A percentile compares a stretch with the other conserved stretches of the same genome.
Conservation (phyloP, 2,888 invertebrate species). For the Gandaritis pyraliata region DNA sequence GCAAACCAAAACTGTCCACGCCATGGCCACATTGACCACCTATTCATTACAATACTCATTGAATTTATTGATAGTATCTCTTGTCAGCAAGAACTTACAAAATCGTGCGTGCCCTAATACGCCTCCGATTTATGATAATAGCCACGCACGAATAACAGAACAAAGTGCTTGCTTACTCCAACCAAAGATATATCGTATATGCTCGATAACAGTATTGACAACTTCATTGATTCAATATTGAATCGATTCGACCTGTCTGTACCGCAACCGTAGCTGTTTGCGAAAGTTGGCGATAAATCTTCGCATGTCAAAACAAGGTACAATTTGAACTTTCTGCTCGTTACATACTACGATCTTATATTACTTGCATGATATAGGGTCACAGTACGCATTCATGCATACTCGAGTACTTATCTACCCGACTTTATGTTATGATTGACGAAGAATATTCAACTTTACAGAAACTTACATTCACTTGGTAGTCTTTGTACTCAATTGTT, state of each 20-base stretch:
- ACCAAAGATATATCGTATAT: conserved; percentile 36
- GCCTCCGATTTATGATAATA: conserved; percentile 44
- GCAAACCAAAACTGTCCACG: conserved; percentile 52
- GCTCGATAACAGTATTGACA: conserved; percentile 38
- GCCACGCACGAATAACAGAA: conserved; percentile 42
- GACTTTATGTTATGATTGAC: conserved; percentile 8
- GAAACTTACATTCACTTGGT: neutral
- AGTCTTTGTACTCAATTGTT: conserved; percentile 4
- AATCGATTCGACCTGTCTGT: conserved; percentile 39
- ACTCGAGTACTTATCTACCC: conserved; percentile 3
- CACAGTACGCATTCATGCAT: conserved; percentile 16
- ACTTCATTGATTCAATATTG: conserved; percentile 45
- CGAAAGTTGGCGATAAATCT: conserved; percentile 45
- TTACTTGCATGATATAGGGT: conserved; percentile 21
- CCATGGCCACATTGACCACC: conserved; percentile 53
- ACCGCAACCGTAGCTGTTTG: conserved; percentile 32
- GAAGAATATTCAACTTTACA: conserved; percentile 10
- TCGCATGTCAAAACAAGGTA: conserved; percentile 39
- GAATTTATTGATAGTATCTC: conserved; percentile 56
- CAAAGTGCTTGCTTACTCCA: conserved; percentile 35
- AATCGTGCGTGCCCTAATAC: conserved; percentile 44
- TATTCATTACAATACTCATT: conserved; percentile 59
- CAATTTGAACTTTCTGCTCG: conserved; percentile 29
- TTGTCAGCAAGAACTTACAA: conserved; percentile 55
- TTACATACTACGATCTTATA: conserved; percentile 15